Conservation (phyloP, 2,888 invertebrate species). For the Aphodius granarius region DNA sequence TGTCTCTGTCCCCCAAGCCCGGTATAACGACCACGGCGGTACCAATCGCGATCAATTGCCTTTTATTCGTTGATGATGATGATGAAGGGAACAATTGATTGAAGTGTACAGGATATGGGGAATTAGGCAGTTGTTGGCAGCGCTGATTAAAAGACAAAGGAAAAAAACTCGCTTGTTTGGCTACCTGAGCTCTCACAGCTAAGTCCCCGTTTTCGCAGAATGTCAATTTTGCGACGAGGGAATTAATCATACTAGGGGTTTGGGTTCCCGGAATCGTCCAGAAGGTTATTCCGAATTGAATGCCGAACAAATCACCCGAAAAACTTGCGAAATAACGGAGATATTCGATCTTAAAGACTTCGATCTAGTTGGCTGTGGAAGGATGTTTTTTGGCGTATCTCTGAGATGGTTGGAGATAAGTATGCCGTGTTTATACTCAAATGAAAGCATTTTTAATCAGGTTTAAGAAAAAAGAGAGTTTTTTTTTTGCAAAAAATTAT, state of each 20-base stretch:
- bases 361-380: neutral
- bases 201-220: neutral
- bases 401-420: neutral
- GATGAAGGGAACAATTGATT: constrained; percentile 8
- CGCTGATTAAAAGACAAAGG: neutral
- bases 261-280: neutral
- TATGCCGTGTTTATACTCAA: neutral
- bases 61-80: constrained; percentile 11
- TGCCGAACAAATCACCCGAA: neutral
- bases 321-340: neutral
- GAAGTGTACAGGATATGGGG: constrained; percentile 7
- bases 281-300: neutral
- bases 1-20: constrained; percentile 1
- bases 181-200: neutral
- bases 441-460: neutral
- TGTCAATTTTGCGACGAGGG: neutral
- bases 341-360: neutral
- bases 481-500: neutral
- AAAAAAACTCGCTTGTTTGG: neutral
- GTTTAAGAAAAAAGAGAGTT: neutral
- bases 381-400: neutral
- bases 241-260: neutral
- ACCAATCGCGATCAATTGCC: constrained; percentile 8
- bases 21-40: neutral
- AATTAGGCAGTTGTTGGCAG: neutral